Conservation (phyloP, 2,888 invertebrate species). For the Cryptus viduatorius region DNA sequence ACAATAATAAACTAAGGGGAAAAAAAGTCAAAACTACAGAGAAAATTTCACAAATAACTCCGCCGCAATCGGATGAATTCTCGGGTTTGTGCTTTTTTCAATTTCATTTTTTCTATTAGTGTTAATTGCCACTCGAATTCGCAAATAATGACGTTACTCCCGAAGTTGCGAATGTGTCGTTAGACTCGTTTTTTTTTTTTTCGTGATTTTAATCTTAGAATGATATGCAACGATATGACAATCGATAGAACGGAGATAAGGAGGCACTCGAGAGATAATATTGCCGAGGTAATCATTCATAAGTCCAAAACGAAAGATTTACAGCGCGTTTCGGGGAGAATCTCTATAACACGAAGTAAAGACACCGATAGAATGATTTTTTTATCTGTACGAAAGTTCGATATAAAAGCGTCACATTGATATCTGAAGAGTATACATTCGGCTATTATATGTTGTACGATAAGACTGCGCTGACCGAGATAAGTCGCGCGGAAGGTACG, state of each 20-base stretch:
- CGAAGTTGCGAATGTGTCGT: neutral
- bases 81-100: neutral
- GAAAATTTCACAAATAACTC: neutral
- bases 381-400: neutral
- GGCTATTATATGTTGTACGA: slow-evolving; percentile 26
- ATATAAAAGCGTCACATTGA: slow-evolving; percentile 21
- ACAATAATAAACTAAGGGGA: neutral
- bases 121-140: neutral
- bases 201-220: neutral
- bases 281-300: slow-evolving; percentile 1
- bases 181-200: neutral
- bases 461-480: slow-evolving; percentile 51
- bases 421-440: slow-evolving; percentile 11
- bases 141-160: neutral
- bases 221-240: neutral
- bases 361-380: neutral
- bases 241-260: neutral
- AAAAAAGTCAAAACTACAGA: neutral
- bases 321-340: neutral
- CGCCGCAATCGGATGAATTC: neutral
- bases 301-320: neutral
- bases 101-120: neutral
- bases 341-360: neutral
- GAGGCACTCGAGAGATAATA: neutral
- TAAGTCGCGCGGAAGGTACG: slow-evolving; percentile 26